Evolutionary conservation across 1,140 invertebrate genomes (phyloP).

Genomic region (Ooceraea biroi): DNA sequence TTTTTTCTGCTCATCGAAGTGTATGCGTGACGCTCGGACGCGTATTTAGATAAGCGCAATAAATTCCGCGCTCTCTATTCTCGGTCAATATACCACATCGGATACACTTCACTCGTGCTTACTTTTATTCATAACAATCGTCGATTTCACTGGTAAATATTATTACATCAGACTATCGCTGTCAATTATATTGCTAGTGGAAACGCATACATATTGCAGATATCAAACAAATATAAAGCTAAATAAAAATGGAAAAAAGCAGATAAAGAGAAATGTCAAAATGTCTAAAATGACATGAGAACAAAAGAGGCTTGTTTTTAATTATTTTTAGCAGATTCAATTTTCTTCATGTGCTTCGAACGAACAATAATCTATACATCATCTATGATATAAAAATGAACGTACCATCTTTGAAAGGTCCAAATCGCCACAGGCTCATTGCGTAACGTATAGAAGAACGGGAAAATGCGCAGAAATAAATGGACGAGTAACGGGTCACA

Average conservation of each 20-base stretch:
- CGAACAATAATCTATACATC: background rate
- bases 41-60: slow-evolving; percentile 46
- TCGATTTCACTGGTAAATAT: background rate
- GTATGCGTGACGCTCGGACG: slow-evolving; percentile 12
- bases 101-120: slow-evolving; percentile 4
- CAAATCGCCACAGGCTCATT: slow-evolving; percentile 78
- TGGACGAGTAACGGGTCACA: slow-evolving; percentile 1
- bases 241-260: background rate
- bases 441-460: background rate
- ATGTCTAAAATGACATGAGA: background rate
- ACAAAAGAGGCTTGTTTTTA: background rate
- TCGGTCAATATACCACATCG: background rate
- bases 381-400: slow-evolving; percentile 33
- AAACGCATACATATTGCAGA: background rate
- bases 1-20: slow-evolving; percentile 33
- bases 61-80: slow-evolving; percentile 40
- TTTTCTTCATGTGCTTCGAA: background rate
- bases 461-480: slow-evolving; percentile 16
- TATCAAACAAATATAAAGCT: background rate
- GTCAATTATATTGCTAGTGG: background rate
- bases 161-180: background rate
- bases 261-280: background rate
- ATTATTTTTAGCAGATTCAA: slow-evolving; percentile 11
- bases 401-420: slow-evolving; percentile 80
- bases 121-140: background rate